Evolutionary conservation across 2,113 vertebrate species (phyloP), one percentile per base, ranked within the genome.

Genomic region (Castor canadensis): DNA sequence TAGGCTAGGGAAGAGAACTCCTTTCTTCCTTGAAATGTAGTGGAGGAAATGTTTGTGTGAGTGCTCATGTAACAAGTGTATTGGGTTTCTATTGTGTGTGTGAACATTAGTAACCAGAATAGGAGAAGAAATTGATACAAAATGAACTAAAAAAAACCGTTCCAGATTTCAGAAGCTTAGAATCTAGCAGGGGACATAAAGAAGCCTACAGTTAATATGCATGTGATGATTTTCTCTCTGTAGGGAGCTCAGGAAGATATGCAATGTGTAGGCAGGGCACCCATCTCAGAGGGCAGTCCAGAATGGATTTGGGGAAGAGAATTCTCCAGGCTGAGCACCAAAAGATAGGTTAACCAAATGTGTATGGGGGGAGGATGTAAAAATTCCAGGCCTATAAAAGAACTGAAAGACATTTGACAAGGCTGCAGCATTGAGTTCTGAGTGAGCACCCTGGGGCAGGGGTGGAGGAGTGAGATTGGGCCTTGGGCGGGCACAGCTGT

Each of bases 401-500:
- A 86, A 9, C 9, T 52, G 71, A 88, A 71, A 32, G 32, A 32
- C 47, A 43, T 49, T 66, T 35, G 13, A 8, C 0, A 7, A 20
- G 12, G 8, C 7, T 84, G 26, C 32, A 71, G 38, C 28, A 47
- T 1, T n/a, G 38, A 49, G 67, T 26, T 83, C 60, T 38, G 28
- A 32, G 32, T 16, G 9, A 86, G 22, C 8, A 43, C 0, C 47
- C 62, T n/a, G 9, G 1, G 12, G 1, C 32, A 22, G 35, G 49
- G 32, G 3, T 17, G 6, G 10, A 47, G 5, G 19, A 60, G n/a
- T 28, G 56, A 35, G 35, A 32, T 10, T 35, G 89, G 32, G 32
- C 4, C 1, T 3, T 1, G 28, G 30, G 40, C 9, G 24, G 56
- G n/a, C 1, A 7, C 20, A 38, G 35, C 49, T 13, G 35, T 16